These are phyloP conservation scores for Silvanus unidentatus DNA, from an alignment of 2,888 invertebrate genomes.

Conservation along the genomic window DNA sequence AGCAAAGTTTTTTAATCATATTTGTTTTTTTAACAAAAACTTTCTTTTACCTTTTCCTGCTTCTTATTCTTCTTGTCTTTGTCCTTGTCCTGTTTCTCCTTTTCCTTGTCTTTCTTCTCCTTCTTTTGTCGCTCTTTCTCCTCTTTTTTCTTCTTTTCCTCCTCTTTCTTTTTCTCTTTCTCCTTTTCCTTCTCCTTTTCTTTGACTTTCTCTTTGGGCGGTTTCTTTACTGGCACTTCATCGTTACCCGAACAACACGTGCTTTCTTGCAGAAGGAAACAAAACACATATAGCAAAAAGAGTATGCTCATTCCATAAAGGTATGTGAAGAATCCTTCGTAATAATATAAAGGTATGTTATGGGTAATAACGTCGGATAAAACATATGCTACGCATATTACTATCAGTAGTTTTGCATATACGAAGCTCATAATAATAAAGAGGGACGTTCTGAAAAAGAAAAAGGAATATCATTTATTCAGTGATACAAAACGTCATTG, in stretches of 20 bases:
- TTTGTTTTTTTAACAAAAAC: neutral
- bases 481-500: too few species aligned
- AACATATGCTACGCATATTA: conserved; percentile 89
- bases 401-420: conserved; percentile 89
- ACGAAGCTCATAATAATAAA: conserved; percentile 95
- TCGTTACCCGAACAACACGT: conserved; percentile 71
- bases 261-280: conserved; percentile 88
- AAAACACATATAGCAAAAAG: conserved; percentile 89
- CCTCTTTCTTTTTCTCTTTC: conserved; percentile 49
- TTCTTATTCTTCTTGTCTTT: conserved; percentile 43
- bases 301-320: conserved; percentile 88
- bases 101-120: conserved; percentile 50
- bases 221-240: conserved; percentile 50
- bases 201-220: conserved; percentile 48
- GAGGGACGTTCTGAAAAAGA: conserved; percentile 75
- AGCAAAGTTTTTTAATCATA: too few species aligned
- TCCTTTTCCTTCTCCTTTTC: conserved; percentile 53
- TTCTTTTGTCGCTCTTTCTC: conserved; percentile 56
- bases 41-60: conserved; percentile 47
- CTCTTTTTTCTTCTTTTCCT: conserved; percentile 52
- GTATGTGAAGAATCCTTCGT: conserved; percentile 93
- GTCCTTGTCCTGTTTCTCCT: conserved; percentile 34
- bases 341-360: conserved; percentile 85
- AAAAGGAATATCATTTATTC: conserved; percentile 2
- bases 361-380: conserved; percentile 92